A percentile compares a stretch with the other conserved stretches of the same genome.
Evolutionary conservation across 1,140 invertebrate genomes (phyloP).

Genomic region (Monomorium pharaonis): DNA sequence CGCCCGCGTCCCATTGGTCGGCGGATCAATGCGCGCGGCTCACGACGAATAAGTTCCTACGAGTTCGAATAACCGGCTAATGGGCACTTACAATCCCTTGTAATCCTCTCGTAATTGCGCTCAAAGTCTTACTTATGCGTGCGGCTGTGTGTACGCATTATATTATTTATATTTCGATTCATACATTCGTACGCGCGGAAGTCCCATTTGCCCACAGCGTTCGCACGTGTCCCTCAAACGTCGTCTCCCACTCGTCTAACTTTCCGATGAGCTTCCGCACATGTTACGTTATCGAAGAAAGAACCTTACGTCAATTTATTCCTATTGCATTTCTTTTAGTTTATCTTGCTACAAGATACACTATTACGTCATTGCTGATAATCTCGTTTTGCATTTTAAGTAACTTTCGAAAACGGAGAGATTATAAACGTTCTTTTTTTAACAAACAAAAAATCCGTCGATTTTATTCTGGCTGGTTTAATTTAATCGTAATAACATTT

Average conservation of each 20-base stretch:
- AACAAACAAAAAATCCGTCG: not conserved
- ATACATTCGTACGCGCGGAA: not conserved
- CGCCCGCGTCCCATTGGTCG: slow-evolving; percentile 60
- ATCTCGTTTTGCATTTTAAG: not conserved
- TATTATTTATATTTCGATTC: slow-evolving; percentile 19
- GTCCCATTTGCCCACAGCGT: not conserved
- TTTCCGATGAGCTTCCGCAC: not conserved
- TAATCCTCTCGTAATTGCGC: slow-evolving; percentile 27
- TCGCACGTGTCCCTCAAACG: not conserved
- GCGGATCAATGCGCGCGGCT: slow-evolving; percentile 39
- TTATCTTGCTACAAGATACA: no score
- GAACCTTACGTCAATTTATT: no score
- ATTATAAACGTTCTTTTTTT: not conserved
- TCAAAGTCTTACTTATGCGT: slow-evolving; percentile 9
- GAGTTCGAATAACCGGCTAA: slow-evolving; percentile 40
- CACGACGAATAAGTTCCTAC: slow-evolving; percentile 42
- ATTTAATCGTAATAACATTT: no score
- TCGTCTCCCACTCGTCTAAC: not conserved
- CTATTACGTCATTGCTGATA: not conserved
- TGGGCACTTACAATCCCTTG: slow-evolving; percentile 17
- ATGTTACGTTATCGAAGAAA: not conserved
- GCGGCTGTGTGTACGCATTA: no score
- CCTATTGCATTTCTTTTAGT: no score
- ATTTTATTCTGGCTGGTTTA: no score
- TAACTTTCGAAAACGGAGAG: not conserved